phyloP scores from a whole-genome alignment of 1,140 invertebrate genomes.

The Leptinotarsa undecemlineata region DNA sequence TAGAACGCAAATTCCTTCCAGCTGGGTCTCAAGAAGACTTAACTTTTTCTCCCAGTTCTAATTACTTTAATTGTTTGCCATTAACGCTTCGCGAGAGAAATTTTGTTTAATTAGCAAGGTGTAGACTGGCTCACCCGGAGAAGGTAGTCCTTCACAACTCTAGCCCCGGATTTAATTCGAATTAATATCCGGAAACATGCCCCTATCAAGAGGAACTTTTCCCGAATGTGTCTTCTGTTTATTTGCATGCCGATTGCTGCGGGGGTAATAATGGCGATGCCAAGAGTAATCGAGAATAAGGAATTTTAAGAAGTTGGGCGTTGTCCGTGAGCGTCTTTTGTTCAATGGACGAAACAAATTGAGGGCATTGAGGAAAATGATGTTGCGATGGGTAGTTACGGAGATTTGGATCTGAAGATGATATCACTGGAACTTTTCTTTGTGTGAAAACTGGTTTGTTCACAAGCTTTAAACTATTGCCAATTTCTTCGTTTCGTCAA shows the following conservation, averaged over 20 bases:
- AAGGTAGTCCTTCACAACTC: background rate
- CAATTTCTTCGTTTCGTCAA: too few species aligned
- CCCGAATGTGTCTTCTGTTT: background rate
- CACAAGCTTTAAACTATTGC: too few species aligned
- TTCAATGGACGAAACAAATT: too few species aligned
- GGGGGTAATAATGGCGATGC: background rate
- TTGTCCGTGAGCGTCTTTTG: background rate
- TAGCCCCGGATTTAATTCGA: background rate
- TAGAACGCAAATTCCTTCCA: too few species aligned
- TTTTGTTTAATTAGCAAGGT: slow-evolving; percentile 1
- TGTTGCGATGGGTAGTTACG: too few species aligned
- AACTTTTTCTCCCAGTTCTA: background rate
- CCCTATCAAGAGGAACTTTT: background rate
- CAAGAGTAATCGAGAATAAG: background rate
- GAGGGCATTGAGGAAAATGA: too few species aligned
- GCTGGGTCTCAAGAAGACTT: background rate
- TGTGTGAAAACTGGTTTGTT: too few species aligned
- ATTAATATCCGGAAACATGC: slow-evolving; percentile 6
- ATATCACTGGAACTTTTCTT: too few species aligned
- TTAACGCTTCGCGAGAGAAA: background rate
- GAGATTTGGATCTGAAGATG: too few species aligned
- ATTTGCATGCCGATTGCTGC: background rate
- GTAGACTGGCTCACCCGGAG: background rate
- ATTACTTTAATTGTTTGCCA: slow-evolving; percentile 3
- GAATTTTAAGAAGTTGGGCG: slow-evolving; percentile 1